Evolutionary conservation across 1,140 invertebrate genomes (phyloP).

Genomic region (Eumaeus atala): DNA sequence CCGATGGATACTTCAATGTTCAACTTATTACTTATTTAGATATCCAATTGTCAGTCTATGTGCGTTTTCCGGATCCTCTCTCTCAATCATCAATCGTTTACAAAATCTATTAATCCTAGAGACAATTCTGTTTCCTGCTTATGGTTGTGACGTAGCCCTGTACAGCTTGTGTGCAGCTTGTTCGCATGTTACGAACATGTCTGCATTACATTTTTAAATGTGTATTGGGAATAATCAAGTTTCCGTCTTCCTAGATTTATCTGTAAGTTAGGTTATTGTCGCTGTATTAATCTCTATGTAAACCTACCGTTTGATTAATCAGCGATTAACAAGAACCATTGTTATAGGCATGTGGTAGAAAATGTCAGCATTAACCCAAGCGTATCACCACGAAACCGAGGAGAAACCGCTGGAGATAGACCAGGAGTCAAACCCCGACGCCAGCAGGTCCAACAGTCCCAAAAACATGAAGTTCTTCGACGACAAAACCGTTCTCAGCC

Average conservation of each 20-base stretch:
- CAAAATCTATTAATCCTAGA: too few relatives aligned
- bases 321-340: background rate
- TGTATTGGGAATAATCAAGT: background rate
- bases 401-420: slow-evolving; percentile 53
- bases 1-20: too few relatives aligned
- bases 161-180: too few relatives aligned
- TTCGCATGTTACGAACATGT: too few relatives aligned
- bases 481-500: slow-evolving; percentile 52
- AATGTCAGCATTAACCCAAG: slow-evolving; percentile 48
- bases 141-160: too few relatives aligned
- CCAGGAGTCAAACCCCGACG: slow-evolving; percentile 43
- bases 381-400: slow-evolving; percentile 40
- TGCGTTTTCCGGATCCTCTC: too few relatives aligned
- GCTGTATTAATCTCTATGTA: too few relatives aligned
- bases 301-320: background rate
- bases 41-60: too few relatives aligned
- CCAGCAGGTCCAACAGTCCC: slow-evolving; percentile 45
- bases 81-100: too few relatives aligned
- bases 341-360: slow-evolving; percentile 11
- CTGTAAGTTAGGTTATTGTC: background rate
- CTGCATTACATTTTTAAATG: too few relatives aligned
- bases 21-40: too few relatives aligned
- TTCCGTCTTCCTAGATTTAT: background rate
- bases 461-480: slow-evolving; percentile 62
- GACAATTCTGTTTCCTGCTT: too few relatives aligned